These are phyloP conservation scores for Encarsia formosa DNA, from an alignment of 2,888 invertebrate species.

Conservation along the genomic window DNA sequence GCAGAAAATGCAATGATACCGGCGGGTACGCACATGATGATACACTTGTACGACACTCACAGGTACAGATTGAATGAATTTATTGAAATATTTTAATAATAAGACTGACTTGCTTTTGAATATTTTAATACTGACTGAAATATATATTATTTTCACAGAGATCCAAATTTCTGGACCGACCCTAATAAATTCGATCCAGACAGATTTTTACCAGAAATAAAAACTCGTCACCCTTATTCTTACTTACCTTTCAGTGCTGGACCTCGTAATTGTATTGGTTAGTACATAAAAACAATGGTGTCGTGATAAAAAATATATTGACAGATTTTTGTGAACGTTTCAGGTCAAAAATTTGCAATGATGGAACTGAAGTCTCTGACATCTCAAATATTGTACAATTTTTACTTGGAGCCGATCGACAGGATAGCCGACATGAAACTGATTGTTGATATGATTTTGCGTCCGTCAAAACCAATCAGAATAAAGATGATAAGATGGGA, in stretches of 20 bases:
- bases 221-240: slow-evolving; percentile 8
- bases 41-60: slow-evolving; percentile 9
- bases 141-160: too few species aligned
- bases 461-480: slow-evolving; percentile 11
- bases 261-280: slow-evolving; percentile 18
- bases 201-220: slow-evolving; percentile 12
- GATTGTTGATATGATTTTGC: slow-evolving; percentile 21
- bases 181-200: slow-evolving; percentile 18
- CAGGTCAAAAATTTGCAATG: slow-evolving; percentile 21
- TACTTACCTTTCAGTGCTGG: slow-evolving; percentile 16
- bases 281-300: background rate
- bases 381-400: slow-evolving; percentile 27
- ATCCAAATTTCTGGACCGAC: slow-evolving; percentile 17
- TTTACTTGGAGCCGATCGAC: slow-evolving; percentile 29
- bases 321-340: background rate
- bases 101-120: too few species aligned
- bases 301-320: background rate
- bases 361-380: slow-evolving; percentile 25
- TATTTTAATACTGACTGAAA: too few species aligned
- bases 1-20: slow-evolving; percentile 20
- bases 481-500: slow-evolving; percentile 16
- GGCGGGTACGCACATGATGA: slow-evolving; percentile 4
- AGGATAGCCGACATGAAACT: slow-evolving; percentile 12
- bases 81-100: too few species aligned
- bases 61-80: too few species aligned